Conservation (phyloP, 2,113 vertebrate species). For the Formicarius rufipectus region DNA sequence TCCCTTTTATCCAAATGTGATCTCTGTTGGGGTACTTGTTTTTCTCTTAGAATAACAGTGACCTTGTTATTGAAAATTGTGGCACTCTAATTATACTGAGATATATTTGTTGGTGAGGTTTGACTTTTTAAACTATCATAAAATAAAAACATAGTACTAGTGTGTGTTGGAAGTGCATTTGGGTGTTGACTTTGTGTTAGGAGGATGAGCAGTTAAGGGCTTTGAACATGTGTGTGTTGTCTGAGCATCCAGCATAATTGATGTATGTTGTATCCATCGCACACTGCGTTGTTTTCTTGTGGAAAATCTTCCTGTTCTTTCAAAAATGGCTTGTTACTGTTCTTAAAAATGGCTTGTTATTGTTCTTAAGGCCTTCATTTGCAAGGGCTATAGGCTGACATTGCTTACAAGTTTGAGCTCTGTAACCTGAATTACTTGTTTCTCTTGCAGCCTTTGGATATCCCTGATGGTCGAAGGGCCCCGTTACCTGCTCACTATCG, state of each 20-base stretch:
- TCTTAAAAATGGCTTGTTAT: not conserved
- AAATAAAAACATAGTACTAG: not conserved
- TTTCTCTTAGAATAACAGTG: not conserved
- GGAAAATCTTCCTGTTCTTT: not conserved
- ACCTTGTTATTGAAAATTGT: not conserved
- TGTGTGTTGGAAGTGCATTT: not conserved
- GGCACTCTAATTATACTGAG: not conserved
- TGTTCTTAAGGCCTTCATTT: not conserved
- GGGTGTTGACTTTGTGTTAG: not conserved
- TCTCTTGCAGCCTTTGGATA: constrained; percentile 83
- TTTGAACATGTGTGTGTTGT: not conserved
- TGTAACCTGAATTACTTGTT: constrained; percentile 9
- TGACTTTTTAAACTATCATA: not conserved
- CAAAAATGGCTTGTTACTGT: not conserved
- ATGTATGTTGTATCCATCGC: not conserved
- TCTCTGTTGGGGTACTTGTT: not conserved
- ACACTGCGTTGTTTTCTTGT: not conserved
- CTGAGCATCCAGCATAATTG: not conserved
- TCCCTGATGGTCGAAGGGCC: constrained; percentile 88
- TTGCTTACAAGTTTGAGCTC: not conserved
- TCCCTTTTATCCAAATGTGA: not conserved
- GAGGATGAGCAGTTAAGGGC: not conserved
- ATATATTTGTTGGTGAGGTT: not conserved
- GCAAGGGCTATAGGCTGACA: accelerated
- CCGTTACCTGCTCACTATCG: constrained; percentile 87